phyloP scores from a whole-genome alignment of 1,140 invertebrate species.

The Dinothrombium tinctorium region DNA sequence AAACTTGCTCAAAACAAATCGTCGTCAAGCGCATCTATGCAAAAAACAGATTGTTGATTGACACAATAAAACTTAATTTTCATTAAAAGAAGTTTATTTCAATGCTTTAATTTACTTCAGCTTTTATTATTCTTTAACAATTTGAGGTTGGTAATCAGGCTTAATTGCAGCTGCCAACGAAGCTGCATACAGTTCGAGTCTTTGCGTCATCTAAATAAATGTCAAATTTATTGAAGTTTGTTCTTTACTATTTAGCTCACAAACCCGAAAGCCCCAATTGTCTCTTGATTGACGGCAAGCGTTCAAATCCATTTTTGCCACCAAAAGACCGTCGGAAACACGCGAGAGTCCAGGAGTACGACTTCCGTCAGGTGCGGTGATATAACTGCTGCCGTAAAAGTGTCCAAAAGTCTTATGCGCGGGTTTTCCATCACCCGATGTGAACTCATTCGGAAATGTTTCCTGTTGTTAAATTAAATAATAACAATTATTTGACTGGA shows the following conservation, averaged over 20 bases:
- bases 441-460: constrained; percentile 69
- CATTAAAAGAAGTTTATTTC: too few species aligned
- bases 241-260: constrained; percentile 14
- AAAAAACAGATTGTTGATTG: too few species aligned
- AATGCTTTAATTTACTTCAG: too few species aligned
- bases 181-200: too few species aligned
- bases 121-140: too few species aligned
- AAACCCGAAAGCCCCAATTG: constrained; percentile 69
- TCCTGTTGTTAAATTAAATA: constrained; percentile 29
- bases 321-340: constrained; percentile 61
- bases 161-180: too few species aligned
- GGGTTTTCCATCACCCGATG: constrained; percentile 69
- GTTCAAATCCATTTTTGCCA: constrained; percentile 80
- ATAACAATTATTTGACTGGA: neutral
- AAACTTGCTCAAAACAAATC: too few species aligned
- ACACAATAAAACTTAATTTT: too few species aligned
- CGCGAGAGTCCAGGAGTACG: constrained; percentile 71
- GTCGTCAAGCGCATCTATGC: too few species aligned
- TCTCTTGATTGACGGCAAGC: constrained; percentile 84
- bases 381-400: constrained; percentile 90
- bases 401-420: constrained; percentile 85
- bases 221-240: too few species aligned
- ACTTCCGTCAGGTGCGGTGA: constrained; percentile 74
- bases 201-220: too few species aligned
- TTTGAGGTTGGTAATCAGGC: too few species aligned